These are phyloP conservation scores for Rhinatrema bivittatum DNA, from an alignment of 2,797 vertebrate species.

Conservation along the genomic window DNA sequence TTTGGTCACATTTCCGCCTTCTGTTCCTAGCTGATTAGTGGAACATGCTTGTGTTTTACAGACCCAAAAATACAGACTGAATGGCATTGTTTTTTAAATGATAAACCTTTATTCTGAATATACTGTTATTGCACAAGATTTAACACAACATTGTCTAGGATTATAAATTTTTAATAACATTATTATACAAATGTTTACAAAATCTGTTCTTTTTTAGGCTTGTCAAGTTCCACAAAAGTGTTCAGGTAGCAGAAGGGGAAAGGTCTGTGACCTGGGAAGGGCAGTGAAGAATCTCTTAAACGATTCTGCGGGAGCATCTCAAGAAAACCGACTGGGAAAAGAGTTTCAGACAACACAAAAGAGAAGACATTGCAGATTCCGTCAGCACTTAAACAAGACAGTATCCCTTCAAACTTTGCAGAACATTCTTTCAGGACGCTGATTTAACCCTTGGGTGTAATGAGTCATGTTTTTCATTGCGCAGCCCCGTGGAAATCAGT, in stretches of 20 bases:
- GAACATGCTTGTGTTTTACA: background rate
- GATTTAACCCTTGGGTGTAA: conserved; percentile 27
- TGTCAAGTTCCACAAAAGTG: conserved; percentile 91
- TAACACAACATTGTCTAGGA: conserved; percentile 77
- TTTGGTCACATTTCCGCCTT: too few relatives aligned
- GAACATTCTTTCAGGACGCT: conserved; percentile 36
- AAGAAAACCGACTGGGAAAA: conserved; percentile 70
- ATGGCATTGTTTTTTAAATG: conserved; percentile 75
- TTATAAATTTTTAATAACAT: conserved; percentile 90
- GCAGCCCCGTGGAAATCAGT: too few relatives aligned
- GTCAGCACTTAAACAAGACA: conserved; percentile 49
- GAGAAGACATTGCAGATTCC: conserved; percentile 49
- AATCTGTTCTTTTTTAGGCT: conserved; percentile 79
- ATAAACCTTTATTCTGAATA: conserved; percentile 99
- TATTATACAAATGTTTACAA: conserved; percentile 99
- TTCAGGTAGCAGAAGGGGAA: conserved; percentile 83
- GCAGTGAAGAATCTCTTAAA: conserved; percentile 52
- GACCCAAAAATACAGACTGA: conserved; percentile 9
- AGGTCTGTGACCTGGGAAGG: conserved; percentile 49
- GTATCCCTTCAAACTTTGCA: conserved; percentile 40
- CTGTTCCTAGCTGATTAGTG: too few relatives aligned
- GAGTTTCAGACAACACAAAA: conserved; percentile 55
- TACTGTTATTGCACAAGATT: conserved; percentile 94
- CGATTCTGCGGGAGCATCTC: conserved; percentile 67
- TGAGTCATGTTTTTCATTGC: too few relatives aligned